phyloP scores from a whole-genome alignment of 1,140 invertebrate species.

The Caenorhabditis remanei region DNA sequence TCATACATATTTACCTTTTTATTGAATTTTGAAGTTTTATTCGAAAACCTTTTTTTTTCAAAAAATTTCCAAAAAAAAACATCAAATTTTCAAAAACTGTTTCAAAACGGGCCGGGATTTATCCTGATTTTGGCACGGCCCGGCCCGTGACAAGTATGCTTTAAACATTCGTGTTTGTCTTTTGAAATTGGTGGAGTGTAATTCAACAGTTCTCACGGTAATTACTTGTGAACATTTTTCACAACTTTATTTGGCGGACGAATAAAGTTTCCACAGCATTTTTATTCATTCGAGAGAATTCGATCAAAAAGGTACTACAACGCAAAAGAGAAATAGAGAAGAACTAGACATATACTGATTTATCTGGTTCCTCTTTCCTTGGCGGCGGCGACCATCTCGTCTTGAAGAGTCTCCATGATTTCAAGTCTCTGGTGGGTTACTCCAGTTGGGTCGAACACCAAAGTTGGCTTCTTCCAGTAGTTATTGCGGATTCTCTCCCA shows the following conservation, averaged over 20 bases:
- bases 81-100: no score
- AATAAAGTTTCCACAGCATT: background rate
- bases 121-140: no score
- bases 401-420: conserved; percentile 68
- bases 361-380: conserved; percentile 67
- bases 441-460: conserved; percentile 64
- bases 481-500: conserved; percentile 68
- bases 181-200: no score
- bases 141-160: no score
- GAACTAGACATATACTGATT: conserved; percentile 16
- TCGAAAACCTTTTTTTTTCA: no score
- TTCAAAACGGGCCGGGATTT: no score
- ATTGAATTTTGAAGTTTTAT: no score
- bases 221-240: no score
- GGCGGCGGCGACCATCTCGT: conserved; percentile 65
- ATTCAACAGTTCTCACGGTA: no score
- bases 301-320: conserved; percentile 52
- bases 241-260: background rate
- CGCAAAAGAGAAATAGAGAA: background rate
- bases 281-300: conserved; percentile 49
- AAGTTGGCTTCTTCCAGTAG: conserved; percentile 69
- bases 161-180: no score
- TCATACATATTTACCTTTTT: no score
- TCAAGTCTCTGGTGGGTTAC: conserved; percentile 62
- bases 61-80: no score